A percentile compares a stretch with the other conserved stretches of the same genome.
These are phyloP conservation scores for Erithacus rubecula DNA, from an alignment of 2,797 vertebrate genomes.

Conservation along the genomic window DNA sequence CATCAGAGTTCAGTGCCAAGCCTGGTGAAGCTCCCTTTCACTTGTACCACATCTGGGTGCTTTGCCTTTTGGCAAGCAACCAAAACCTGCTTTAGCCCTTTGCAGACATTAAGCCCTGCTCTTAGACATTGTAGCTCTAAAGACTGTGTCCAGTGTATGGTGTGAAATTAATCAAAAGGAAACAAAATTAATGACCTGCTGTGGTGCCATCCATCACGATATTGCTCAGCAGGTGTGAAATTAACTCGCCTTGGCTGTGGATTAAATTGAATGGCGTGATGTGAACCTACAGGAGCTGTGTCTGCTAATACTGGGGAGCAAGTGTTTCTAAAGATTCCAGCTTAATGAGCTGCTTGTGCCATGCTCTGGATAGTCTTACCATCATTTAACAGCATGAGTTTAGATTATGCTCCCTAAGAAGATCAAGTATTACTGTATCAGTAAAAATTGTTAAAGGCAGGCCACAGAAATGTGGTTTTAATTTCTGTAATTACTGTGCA, in stretches of 20 bases:
- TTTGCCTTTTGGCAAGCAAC: constrained; percentile 35
- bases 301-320: constrained; percentile 15
- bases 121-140: constrained; percentile 39
- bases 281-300: constrained; percentile 32
- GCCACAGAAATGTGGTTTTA: constrained; percentile 28
- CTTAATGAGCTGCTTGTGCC: constrained; percentile 55
- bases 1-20: neutral
- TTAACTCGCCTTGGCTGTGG: constrained; percentile 59
- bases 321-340: constrained; percentile 31
- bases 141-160: constrained; percentile 46
- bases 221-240: constrained; percentile 66
- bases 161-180: constrained; percentile 74
- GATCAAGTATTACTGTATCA: constrained; percentile 58
- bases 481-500: constrained; percentile 55
- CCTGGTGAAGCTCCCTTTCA: neutral
- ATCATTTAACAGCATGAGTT: constrained; percentile 40
- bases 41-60: constrained; percentile 28
- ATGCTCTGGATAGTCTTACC: constrained; percentile 9
- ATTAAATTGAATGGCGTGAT: constrained; percentile 40
- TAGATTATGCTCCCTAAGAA: constrained; percentile 57
- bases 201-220: constrained; percentile 61
- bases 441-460: constrained; percentile 52
- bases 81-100: constrained; percentile 44
- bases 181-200: constrained; percentile 69
- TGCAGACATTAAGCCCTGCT: constrained; percentile 31